Base-by-base conservation (phyloP, 1,140 invertebrate genomes). In the Telenomus remus region DNA sequence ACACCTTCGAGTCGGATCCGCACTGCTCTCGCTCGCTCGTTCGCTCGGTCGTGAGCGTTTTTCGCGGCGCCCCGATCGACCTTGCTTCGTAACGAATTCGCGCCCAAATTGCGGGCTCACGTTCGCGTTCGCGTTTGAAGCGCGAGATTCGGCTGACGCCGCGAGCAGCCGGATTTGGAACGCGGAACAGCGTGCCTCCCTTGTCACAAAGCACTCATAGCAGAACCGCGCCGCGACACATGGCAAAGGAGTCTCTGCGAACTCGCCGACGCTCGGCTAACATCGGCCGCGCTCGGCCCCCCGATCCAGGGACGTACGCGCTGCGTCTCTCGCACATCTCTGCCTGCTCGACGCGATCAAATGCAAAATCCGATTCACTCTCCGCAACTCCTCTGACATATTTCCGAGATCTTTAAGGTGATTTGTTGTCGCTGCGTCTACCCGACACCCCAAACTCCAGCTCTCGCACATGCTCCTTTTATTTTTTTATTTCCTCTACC, bases 171-270 rank as follows among this genome's bases (percentile, higher is more conserved):
- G 77, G 80, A 85, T 63, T 68, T 57, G 51, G 82, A 81, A 82
- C 76, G 70, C 80, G 79, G 66, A 79, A 83, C 81, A 83, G 80
- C 83, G 82, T 81, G 80, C 78, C 83, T 83, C 82, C 82, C 84
- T 85, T 84, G 85, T 84, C 85, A 83, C 84, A 85, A 85, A 87
- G 83, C 84, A 85, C 85, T 86, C 84, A 84, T 81, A 82, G 82
- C 82, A 80, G 79, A 82, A 79, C 80, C 84, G 81, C 69, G 66
- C 53, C 69, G 60, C 84, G 81, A 86, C 85, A 86, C 85, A 86
- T 86, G 84, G 84, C 82, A 84, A 81, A 75, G 71, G 79, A 54
- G 80, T 82, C 82, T 82, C 80, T 78, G 71, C 80, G 37, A 71
- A 77, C 68, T 85, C 84, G 84, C 68, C 0, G 14, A 35, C 43